Base-by-base conservation (phyloP, 2,113 vertebrate species). In the Calidris pygmaea region DNA sequence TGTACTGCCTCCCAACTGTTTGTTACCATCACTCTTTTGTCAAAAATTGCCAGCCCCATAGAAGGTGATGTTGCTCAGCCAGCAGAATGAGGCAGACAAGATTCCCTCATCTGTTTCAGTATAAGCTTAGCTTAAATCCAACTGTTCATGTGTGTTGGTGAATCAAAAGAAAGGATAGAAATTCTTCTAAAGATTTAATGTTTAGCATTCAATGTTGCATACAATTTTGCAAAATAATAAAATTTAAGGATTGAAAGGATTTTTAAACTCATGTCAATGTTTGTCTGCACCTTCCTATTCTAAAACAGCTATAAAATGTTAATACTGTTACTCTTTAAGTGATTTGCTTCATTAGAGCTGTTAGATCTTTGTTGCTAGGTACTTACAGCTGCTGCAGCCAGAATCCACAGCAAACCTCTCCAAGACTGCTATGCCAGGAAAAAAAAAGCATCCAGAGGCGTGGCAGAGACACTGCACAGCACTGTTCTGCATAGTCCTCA, bases 131-230 rank as follows among this genome's bases (percentile, higher is more conserved):
- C 59, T 68, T 68, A 60, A 75, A 41, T 26, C 41, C 82, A 84
- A 27, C 62, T 14, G 59, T 6, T 48, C 13, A 2, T 12, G 19
- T 29, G 17, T 22, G 45, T 14, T 10, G 12, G 29, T 7, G 20
- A 55, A 24, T n/a, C 14, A 12, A 78, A 84, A 18, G 32, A 74
- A 68, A 58, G 1, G 4, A 32, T 1, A 50, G 43, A 45, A 52
- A 67, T 71, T 47, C 30, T 79, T n/a, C 88, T 68, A 7, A 32
- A 81, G 21, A 52, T 34, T 9, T 22, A 41, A n/a, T 7, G 18
- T 23, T 53, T 15, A 12, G 48, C 12, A 43, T n/a, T 77, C 27
- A 14, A 15, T 3, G 14, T 11, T 73, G 26, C 0, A 0, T 7
- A 11, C 5, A 1, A 22, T 74, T 68, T 87, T 50, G 3, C 27